Conservation (phyloP, 1,140 invertebrate genomes). For the Heliconius hewitsoni region DNA sequence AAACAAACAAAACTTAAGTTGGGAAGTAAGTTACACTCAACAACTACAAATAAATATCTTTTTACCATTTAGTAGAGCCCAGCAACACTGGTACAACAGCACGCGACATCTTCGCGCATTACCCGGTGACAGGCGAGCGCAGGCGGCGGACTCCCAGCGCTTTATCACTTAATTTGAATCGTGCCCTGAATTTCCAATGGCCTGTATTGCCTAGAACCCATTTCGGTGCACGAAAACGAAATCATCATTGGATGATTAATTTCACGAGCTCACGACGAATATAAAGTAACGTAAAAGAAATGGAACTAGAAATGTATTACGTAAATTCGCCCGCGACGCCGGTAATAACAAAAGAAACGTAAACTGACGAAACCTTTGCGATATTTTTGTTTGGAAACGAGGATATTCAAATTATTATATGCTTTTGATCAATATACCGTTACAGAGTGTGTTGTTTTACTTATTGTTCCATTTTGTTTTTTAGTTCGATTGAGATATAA, state of each 20-base stretch:
- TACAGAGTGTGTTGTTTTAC: constrained; percentile 28
- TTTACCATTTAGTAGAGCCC: not conserved
- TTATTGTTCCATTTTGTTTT: not conserved
- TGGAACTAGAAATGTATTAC: constrained; percentile 27
- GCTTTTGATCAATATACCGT: constrained; percentile 44
- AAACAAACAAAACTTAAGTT: not conserved
- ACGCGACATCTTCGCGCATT: constrained; percentile 48
- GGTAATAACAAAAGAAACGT: constrained; percentile 36
- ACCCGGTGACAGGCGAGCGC: constrained; percentile 57
- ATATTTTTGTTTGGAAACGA: constrained; percentile 38
- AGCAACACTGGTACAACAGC: constrained; percentile 26
- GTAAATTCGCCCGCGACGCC: constrained; percentile 21
- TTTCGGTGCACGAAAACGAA: constrained; percentile 49
- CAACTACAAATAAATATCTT: not conserved
- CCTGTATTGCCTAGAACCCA: constrained; percentile 48
- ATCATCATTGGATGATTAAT: constrained; percentile 54
- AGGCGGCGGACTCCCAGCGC: constrained; percentile 57
- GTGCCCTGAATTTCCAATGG: constrained; percentile 65
- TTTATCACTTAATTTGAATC: constrained; percentile 77
- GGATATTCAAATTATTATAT: constrained; percentile 45
- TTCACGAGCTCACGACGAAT: constrained; percentile 37
- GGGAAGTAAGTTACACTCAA: too few species aligned
- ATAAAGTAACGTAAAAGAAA: constrained; percentile 34
- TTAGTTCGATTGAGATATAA: not conserved
- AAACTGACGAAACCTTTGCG: constrained; percentile 41